Evolutionary conservation across 1,140 invertebrate genomes (phyloP).

Genomic region (Procambarus virginalis): DNA sequence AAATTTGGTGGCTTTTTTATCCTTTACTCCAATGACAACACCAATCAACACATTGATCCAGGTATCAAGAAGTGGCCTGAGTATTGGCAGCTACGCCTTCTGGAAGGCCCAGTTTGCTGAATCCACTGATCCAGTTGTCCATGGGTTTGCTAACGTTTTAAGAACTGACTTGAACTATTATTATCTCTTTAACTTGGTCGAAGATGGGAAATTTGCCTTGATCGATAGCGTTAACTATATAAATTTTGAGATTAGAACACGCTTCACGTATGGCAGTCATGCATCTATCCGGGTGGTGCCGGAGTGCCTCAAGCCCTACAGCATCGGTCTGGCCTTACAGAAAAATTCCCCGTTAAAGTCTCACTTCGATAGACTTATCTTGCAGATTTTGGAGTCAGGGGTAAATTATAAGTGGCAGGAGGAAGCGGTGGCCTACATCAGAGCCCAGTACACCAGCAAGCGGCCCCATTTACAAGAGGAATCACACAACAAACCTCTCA

Average conservation of each 20-base stretch:
- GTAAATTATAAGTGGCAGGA: slow-evolving; percentile 49
- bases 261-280: slow-evolving; percentile 51
- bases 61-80: slow-evolving; percentile 44
- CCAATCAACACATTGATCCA: slow-evolving; percentile 62
- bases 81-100: slow-evolving; percentile 58
- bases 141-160: slow-evolving; percentile 41
- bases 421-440: slow-evolving; percentile 52
- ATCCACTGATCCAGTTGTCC: slow-evolving; percentile 56
- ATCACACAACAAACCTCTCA: neutral
- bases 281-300: slow-evolving; percentile 58
- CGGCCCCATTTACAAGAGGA: neutral
- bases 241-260: slow-evolving; percentile 27
- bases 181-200: slow-evolving; percentile 46
- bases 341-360: slow-evolving; percentile 66
- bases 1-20: slow-evolving; percentile 60
- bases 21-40: slow-evolving; percentile 49
- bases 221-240: slow-evolving; percentile 67
- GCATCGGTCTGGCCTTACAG: slow-evolving; percentile 66
- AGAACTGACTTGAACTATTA: slow-evolving; percentile 56
- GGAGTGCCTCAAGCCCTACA: slow-evolving; percentile 65
- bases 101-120: slow-evolving; percentile 60
- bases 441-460: slow-evolving; percentile 11
- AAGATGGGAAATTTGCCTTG: slow-evolving; percentile 52
- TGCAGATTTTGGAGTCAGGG: slow-evolving; percentile 64
- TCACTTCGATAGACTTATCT: slow-evolving; percentile 46